Evolutionary conservation across 2,113 vertebrate genomes (phyloP), one percentile per base, ranked within the genome.

Genomic region (Echinops telfairi): DNA sequence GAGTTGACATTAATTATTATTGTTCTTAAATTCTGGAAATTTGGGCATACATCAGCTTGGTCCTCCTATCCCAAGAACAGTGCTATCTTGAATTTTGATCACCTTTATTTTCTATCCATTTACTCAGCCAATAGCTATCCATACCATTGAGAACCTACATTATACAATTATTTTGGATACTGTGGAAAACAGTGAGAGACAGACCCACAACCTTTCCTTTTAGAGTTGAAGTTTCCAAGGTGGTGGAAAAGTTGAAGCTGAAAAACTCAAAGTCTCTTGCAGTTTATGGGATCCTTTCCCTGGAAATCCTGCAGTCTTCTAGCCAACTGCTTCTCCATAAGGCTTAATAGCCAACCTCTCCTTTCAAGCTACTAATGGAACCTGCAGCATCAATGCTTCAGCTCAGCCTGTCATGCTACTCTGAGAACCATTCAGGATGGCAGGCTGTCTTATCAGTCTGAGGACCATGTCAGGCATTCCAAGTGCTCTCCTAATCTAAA

Each of bases 1-100:
- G 11, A 82, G 25, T 76, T 80, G 43, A 90, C 76, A 0, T 81
- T 73, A 38, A 47, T 36, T 71, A 92, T 2, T 1, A 73, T 8
- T 90, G 12, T 81, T 88, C 40, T 88, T 29, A 90, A 78, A 70
- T 77, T 93, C 36, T 64, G 20, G 19, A 92, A 81, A 40, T 58
- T 4, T 71, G 62, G 47, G 20, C 47, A 0, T 17, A 64, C 15
- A 36, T 7, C 9, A 60, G 64, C 7, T 27, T 62, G 60, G 60
- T 62, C 60, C 23, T 19, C 19, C 60, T 71, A 71, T 0, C 10
- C 25, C 57, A 53, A 22, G 89, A 83, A 79, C 8, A 76, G 0
- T 87, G 12, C 16, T 10, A 47, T 7, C 25, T 88, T 83, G 3
- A 53, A 83, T 93, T 93, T 90, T 70, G 8, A 31, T 76, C 7